Evolutionary conservation across 2,113 vertebrate species (phyloP), one percentile per base, ranked within the genome.

Genomic region (Acanthisitta chloris): DNA sequence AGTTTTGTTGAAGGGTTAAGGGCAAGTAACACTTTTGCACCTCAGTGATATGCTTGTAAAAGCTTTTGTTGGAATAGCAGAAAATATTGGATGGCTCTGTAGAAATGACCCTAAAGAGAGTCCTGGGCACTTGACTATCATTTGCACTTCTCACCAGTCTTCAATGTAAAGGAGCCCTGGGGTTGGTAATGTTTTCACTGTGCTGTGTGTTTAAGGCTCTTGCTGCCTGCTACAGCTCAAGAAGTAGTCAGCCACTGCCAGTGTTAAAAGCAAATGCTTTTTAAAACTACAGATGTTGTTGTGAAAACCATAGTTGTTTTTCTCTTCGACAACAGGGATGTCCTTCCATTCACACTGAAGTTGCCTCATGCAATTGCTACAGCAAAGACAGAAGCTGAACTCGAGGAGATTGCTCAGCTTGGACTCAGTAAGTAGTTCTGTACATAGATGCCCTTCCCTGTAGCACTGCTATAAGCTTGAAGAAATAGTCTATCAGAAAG

Each of bases 281-380:
- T 52, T 78, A 29, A 55, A 88, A 65, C n/a, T 36, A 3, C 54
- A 34, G 19, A 17, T 69, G 18, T 34, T 61, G 31, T 28, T 67
- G 25, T 64, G 49, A 59, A 76, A 91, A 55, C 66, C 14, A 18
- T 57, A 36, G 66, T 49, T 93, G 23, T 25, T 83, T 74, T 85
- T 88, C 58, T 81, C 46, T 88, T 97, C 36, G 62, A 73, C 71
- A 93, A 84, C 66, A 99, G 99, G 96, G 99, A 99, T 54, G 98
- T 99, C 62, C 98, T 99, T 92, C 99, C 99, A 0, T 99, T 99
- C 95, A 98, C 98, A 70, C 98, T 99, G 97, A 99, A 98, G 97
- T 97, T 99, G 96, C 99, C 99, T 96, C 98, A 98, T 72, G 98
- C 98, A 92, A 98, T 99, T 94, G 97, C 98, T 81, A 96, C 98